Evolutionary conservation across 2,888 invertebrate genomes (phyloP), one percentile per base, ranked within the genome.

Genomic region (Tenthredo amoena): DNA sequence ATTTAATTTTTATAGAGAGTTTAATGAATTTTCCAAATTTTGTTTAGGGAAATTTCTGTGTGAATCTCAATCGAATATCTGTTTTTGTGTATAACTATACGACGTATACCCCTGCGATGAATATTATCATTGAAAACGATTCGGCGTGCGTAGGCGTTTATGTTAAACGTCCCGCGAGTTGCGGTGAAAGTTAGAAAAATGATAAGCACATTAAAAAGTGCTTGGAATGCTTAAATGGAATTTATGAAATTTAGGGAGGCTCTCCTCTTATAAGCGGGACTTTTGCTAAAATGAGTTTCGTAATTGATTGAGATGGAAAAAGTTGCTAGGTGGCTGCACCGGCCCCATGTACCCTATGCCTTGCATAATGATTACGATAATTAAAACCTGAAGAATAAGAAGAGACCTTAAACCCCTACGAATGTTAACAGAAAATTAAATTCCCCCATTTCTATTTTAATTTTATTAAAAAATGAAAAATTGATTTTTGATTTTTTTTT

Each of bases 171-270:
- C 5, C 10, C n/a, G 26, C 6, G 18, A 77, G 34, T 77, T 34
- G 31, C 31, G 77, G 77, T 31, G 77, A 55, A 77, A 77, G 31
- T 77, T 55, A 50, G 50, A 77, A 77, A 55, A 77, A 77, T 77
- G 26, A 77, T 77, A 77, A 81, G 79, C 62, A 58, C 79, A 81
- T 81, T 81, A 81, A 50, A 81, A 81, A 81, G 37, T 37, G 79
- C 79, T 81, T 81, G 62, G 62, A 81, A 62, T 81, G 79, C 62
- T 58, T 62, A 15, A 81, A 81, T 81, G 37, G 40, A 40, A 62
- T 81, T 81, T 77, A 47, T 68, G 68, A 68, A 68, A 68, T 68
- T 47, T 50, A 18, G 34, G 47, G 77, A 9, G 31, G 18, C 31
- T 43, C 40, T 43, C 74, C 40, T 43, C 74, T 40, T 43, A 68